Evolutionary conservation across 2,797 vertebrate species (phyloP), one percentile per base, ranked within the genome.

Genomic region (Channa striata): DNA sequence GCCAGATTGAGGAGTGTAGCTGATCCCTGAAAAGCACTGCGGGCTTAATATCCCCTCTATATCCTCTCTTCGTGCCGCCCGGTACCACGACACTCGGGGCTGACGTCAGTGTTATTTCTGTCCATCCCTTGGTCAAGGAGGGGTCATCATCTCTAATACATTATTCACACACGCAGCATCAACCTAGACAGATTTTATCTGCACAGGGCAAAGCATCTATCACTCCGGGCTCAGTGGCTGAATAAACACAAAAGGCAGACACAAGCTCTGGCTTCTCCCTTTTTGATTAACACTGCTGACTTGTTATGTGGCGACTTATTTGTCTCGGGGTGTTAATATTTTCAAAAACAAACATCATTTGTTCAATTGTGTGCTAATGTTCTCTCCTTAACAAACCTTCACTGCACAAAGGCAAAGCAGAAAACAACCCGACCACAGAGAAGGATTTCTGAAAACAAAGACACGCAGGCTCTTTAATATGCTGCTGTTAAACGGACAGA

Each of bases 41-140:
- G 36, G 77, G 70, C 77, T 86, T 85, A 83, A 88, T 81, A 85
- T 80, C 76, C 78, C 72, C 68, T 78, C 73, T 62, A 52, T 68
- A 85, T 73, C 86, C 87, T 77, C 64, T 76, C 72, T 61, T 62
- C 33, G 25, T 80, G 81, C 65, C 42, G 64, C 49, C 72, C 79
- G 78, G 56, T 74, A 65, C 79, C 68, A 40, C 1, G 50, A 84
- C 76, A 74, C 61, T 78, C 34, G 8, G 40, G 50, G 43, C 65
- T 90, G 89, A 93, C 88, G 84, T 92, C 88, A 89, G 74, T 80
- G 80, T 87, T 90, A 88, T 91, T 91, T 89, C 83, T 82, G 86
- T 89, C 87, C 89, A 77, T 88, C 83, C 85, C 77, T 74, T 83
- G 84, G 87, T 84, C 89, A 71, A 85, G 74, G 76, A 72, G 73